A percentile compares a stretch with the other conserved stretches of the same genome.
Evolutionary conservation across 2,888 invertebrate species (phyloP).

Genomic region (Cheilosia soror): DNA sequence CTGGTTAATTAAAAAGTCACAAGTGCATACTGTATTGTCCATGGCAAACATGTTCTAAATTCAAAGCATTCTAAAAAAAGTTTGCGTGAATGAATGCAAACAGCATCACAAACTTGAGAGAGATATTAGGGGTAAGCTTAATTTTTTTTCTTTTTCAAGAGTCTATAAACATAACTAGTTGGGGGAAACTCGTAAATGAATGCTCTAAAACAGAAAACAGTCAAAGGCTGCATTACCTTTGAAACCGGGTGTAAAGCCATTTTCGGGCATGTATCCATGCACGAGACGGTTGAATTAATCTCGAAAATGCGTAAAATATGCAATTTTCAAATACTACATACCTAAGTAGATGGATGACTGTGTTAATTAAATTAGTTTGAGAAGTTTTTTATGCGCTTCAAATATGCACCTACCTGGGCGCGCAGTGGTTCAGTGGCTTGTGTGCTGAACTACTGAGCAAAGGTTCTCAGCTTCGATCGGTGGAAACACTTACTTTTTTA

Average conservation of each 20-base stretch:
- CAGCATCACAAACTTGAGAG: constrained; percentile 13
- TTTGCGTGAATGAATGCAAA: constrained; percentile 15
- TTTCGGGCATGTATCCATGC: too few species aligned
- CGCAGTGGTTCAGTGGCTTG: too few species aligned
- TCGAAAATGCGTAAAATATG: too few species aligned
- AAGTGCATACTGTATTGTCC: constrained; percentile 40
- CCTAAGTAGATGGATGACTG: too few species aligned
- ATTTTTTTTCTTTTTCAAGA: neutral
- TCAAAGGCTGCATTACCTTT: neutral
- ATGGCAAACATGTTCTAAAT: constrained; percentile 33
- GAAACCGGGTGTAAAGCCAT: neutral
- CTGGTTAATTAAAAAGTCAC: constrained; percentile 39
- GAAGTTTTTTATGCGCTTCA: too few species aligned
- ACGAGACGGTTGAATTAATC: too few species aligned
- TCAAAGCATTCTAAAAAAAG: constrained; percentile 34
- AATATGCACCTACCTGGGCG: too few species aligned
- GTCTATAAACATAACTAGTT: neutral
- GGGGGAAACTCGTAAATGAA: neutral
- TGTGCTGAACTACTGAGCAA: too few species aligned
- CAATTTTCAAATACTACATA: too few species aligned
- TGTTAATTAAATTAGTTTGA: too few species aligned
- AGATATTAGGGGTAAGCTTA: neutral
- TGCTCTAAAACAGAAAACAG: neutral
- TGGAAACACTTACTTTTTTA: too few species aligned
- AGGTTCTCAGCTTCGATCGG: too few species aligned